Evolutionary conservation across 2,113 vertebrate genomes (phyloP).

Genomic region (Gallinago paraguaiae): DNA sequence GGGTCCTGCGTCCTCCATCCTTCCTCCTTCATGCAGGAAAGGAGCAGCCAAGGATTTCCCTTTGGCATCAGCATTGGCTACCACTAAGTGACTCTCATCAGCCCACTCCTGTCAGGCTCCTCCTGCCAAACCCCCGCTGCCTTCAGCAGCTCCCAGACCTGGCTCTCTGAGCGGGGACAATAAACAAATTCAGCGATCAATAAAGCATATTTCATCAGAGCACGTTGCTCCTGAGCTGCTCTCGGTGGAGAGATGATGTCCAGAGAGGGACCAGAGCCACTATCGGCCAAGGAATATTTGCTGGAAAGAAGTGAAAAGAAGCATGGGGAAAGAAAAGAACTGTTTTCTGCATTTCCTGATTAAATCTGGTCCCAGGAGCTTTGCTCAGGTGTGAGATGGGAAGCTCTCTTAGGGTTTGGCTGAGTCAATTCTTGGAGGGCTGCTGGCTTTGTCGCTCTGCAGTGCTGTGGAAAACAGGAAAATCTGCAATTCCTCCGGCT

Average conservation of each 20-base stretch:
- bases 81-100: background rate
- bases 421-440: fast-evolving
- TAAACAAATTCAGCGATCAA: background rate
- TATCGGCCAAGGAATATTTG: background rate
- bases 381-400: background rate
- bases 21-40: fast-evolving
- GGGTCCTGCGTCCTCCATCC: background rate
- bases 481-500: background rate
- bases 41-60: background rate
- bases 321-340: fast-evolving
- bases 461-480: background rate
- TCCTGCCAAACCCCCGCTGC: background rate
- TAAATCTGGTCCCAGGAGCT: background rate
- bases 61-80: background rate
- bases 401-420: background rate
- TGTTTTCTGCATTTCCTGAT: background rate
- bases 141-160: background rate
- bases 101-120: background rate
- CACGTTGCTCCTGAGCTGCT: fast-evolving
- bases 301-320: background rate
- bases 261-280: background rate
- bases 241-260: background rate
- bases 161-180: background rate
- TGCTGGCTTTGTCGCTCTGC: background rate
- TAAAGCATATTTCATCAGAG: fast-evolving